Evolutionary conservation across 2,888 invertebrate genomes (phyloP), one percentile per base, ranked within the genome.

Genomic region (Drosophila barbarae): DNA sequence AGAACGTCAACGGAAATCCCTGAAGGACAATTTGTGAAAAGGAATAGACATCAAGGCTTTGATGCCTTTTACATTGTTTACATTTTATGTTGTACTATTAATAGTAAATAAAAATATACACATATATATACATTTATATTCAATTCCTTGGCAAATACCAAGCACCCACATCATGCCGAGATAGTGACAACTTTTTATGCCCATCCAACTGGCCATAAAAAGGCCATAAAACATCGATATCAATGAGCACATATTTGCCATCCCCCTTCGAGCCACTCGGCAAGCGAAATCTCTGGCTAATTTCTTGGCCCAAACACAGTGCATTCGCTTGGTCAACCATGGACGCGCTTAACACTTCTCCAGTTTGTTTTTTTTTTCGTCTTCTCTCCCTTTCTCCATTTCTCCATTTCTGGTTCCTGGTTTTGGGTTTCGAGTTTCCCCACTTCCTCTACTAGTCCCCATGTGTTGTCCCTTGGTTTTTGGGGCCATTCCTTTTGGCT

Each of bases 401-500:
- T 46, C 18, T 13, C 30, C 32, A 21, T 47, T 47, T 30, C 21
- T 46, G 28, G n/a, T 28, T 42, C 26, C 26, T 10, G 26, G 44
- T 12, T 30, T 46, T 0, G 46, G 46, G 46, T 21, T 47, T 46
- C 9, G 28, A 12, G 12, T 46, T 44, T 7, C 7, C 21, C 15
- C 21, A 5, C 3, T 32, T 6, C 18, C 26, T 10, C 12, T n/a
- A 8, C 23, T 15, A 12, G 28, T 12, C 12, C 7, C 9, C 30
- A 36, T 15, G 42, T 42, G 7, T 39, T 32, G 4, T 46, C 23
- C 61, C 58, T 39, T 30, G 32, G 23, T 42, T 50, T 68, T 46
- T 44, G 58, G 59, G 65, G 52, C 52, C 70, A 41, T 69, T 61
- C 70, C 52, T 52, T 70, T 61, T 70, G 64, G 71, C 77, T 51